A percentile compares a stretch with the other conserved stretches of the same genome.
Conservation (phyloP, 2,797 vertebrate species). For the Merluccius polli region DNA sequence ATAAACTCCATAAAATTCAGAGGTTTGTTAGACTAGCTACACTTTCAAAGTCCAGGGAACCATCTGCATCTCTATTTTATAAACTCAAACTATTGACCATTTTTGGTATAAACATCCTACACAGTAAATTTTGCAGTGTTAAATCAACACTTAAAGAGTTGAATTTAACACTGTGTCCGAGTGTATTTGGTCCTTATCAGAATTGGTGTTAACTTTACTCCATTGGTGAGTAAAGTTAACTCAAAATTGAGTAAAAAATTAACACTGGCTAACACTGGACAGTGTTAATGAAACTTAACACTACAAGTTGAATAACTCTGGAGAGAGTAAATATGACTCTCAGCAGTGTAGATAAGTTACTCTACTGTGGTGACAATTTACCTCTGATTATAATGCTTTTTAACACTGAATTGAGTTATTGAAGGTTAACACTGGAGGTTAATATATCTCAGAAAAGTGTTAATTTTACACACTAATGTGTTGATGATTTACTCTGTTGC, state of each 20-base stretch:
- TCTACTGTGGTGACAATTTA: constrained; percentile 18
- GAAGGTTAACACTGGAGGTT: constrained; percentile 18
- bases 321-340: constrained; percentile 26
- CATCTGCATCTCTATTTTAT: too few species aligned
- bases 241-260: constrained; percentile 6
- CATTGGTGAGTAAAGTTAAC: neutral
- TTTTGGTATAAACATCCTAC: too few species aligned
- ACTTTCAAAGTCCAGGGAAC: too few species aligned
- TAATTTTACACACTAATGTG: constrained; percentile 4
- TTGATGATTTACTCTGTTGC: constrained; percentile 19
- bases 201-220: neutral
- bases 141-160: neutral
- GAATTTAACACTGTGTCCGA: neutral
- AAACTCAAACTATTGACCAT: too few species aligned
- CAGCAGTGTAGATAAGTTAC: constrained; percentile 15
- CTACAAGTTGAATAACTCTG: constrained; percentile 27
- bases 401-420: constrained; percentile 24
- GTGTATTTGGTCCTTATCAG: neutral
- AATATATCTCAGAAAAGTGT: neutral
- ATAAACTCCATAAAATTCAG: too few species aligned
- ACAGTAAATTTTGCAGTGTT: constrained; percentile 7
- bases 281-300: constrained; percentile 16
- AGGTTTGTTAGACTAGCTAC: too few species aligned
- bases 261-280: constrained; percentile 6
- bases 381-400: constrained; percentile 7